Evolutionary conservation across 1,140 invertebrate species (phyloP).

Genomic region (Danaus plexippus): DNA sequence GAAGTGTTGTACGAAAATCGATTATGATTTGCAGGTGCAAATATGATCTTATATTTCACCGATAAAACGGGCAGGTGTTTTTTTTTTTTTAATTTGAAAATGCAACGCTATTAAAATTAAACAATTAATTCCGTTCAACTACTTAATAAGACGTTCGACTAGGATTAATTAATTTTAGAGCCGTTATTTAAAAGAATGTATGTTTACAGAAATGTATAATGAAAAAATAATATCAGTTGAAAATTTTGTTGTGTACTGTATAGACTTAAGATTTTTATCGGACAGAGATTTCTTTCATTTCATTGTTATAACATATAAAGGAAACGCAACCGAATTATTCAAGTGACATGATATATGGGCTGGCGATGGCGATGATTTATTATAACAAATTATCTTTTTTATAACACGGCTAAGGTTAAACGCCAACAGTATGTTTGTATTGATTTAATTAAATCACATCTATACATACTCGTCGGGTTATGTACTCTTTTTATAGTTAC

Average conservation of each 20-base stretch:
- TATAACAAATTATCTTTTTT: constrained; percentile 52
- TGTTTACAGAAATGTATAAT: no score
- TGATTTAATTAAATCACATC: constrained; percentile 41
- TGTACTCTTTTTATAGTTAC: no score
- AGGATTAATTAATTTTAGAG: no score
- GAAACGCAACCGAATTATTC: constrained; percentile 25
- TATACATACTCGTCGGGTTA: no score
- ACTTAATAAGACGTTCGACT: no score
- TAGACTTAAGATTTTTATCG: constrained; percentile 6
- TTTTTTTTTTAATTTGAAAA: constrained; percentile 7
- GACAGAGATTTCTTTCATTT: constrained; percentile 35
- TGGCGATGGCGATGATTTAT: constrained; percentile 42
- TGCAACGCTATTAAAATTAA: no score
- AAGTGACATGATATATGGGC: constrained; percentile 43
- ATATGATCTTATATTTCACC: constrained; percentile 38
- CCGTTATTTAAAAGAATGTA: no score
- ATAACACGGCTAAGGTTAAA: constrained; percentile 31
- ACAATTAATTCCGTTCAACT: no score
- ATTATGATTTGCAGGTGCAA: constrained; percentile 63
- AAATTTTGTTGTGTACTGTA: not conserved
- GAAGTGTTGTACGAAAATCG: constrained; percentile 43
- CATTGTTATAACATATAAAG: constrained; percentile 36
- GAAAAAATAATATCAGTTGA: no score
- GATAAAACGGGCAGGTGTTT: constrained; percentile 35
- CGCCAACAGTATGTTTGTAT: constrained; percentile 49